Base-by-base conservation (phyloP, 2,888 invertebrate genomes). In the Drosophila borborema region DNA sequence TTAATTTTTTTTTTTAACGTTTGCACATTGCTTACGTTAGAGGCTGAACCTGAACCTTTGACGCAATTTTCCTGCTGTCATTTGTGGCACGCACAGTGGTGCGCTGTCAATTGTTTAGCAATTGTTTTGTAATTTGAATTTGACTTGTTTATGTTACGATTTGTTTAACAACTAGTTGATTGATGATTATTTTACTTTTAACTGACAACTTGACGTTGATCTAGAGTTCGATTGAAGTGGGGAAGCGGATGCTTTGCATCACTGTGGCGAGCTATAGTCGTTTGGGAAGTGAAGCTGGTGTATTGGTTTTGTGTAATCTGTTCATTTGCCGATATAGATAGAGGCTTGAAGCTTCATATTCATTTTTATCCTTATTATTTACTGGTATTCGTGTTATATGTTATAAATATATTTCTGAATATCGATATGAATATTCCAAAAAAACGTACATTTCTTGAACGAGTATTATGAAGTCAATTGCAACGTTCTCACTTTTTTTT, bases 1-100 rank as follows among this genome's bases (percentile, higher is more conserved):
- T 12, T 12, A 12, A 28, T 51, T 48, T 54, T 49, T 36, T 20
- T 49, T 55, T 58, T 60, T 43, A 38, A 61, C 45, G 51, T 66
- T 59, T 67, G 36, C 65, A 53, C 43, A 58, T 56, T 66, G 53
- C 34, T 23, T 58, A 61, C 43, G 51, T 31, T 49, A 64, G 58
- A 38, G 23, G 58, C 61, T 80, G 64, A 80, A 68, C 67, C 69
- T 77, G 60, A 80, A 72, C 74, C 60, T 65, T 67, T 77, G 60
- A 34, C 74, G 43, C 16, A 38, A 48, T 62, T 71, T 60, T 4
- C 18, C 41, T 4, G 36, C 36, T n/a, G 46, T 31, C 23, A 48
- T 54, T n/a, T 3, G 14, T 9, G 51, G 36, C 53, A 18, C 36
- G 66, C 60, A 69, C 74, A 69, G 56, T 81, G 72, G 60, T 16